Evolutionary conservation across 2,888 invertebrate genomes (phyloP), one percentile per base, ranked within the genome.

Genomic region (Eupelmus urozonus): DNA sequence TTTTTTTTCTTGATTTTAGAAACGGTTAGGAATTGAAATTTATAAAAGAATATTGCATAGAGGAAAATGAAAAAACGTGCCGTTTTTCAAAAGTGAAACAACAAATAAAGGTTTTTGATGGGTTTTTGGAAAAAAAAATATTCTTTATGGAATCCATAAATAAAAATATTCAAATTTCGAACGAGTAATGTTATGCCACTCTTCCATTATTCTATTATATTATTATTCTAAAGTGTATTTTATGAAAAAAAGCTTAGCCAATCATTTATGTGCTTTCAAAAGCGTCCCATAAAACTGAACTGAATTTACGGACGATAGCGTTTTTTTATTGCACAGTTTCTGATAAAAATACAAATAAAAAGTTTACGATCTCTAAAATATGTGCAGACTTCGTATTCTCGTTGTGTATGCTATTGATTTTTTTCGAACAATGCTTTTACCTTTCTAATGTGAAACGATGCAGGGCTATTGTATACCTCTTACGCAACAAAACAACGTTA

Each of bases 311-410:
- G 13, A 60, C 5, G 29, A 40, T 20, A n/a, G 29, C 11, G 5
- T 11, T 71, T 34, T 57, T 63, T 63, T 63, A 63, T 45, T 63
- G 20, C 18, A 18, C 34, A 20, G 29, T 51, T 13, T 13, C 51
- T 53, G 71, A 62, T 62, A 49, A 49, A 20, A 62, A 51, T 72
- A 18, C 42, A 27, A 55, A 63, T 63, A 72, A 72, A 72, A 63
- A 53, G 0, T 72, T 63, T 63, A 72, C 25, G 63, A 7, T 34
- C 40, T 9, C 1, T 23, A 25, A 42, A 42, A 53, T 42, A 60
- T 71, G 51, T 27, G 16, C 23, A 18, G 23, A 29, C 45, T 27
- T 1, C 65, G 62, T 2, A 16, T 23, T n/a, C 25, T 1, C 25
- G 51, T 11, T 5, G 53, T 27, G 45, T 18, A n/a, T 29, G 34